A percentile compares a stretch with the other conserved stretches of the same genome.
phyloP scores from a whole-genome alignment of 2,113 vertebrate species.

The Triplophysa siluroides region DNA sequence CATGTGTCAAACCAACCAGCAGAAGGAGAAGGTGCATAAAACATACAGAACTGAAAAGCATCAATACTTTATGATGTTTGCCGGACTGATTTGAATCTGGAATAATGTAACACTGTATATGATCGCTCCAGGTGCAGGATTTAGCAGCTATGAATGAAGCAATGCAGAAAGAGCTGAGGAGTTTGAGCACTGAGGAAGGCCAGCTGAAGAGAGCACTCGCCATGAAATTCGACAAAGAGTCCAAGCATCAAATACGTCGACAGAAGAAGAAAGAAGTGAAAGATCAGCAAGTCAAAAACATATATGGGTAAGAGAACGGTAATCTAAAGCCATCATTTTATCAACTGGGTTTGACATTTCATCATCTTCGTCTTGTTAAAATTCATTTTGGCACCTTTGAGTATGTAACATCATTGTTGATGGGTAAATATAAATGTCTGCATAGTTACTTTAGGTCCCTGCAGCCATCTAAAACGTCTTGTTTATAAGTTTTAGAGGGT shows the following conservation, averaged over 20 bases:
- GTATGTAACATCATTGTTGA: no score
- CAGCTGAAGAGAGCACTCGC: conserved; percentile 67
- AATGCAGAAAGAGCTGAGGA: conserved; percentile 75
- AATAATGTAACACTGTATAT: neutral
- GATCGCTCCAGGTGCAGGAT: conserved; percentile 59
- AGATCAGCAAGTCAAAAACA: conserved; percentile 69
- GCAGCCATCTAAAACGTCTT: no score
- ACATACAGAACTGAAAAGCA: no score
- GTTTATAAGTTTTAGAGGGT: no score
- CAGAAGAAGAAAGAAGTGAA: conserved; percentile 73
- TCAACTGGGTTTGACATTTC: neutral
- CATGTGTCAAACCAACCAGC: conserved; percentile 69
- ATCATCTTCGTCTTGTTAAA: no score
- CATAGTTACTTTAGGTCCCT: no score
- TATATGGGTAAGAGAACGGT: conserved; percentile 63
- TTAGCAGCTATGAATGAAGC: conserved; percentile 63
- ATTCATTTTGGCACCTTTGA: no score
- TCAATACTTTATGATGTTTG: no score
- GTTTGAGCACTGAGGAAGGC: conserved; percentile 63
- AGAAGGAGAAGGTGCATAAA: conserved; percentile 65
- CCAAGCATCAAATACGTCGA: conserved; percentile 71
- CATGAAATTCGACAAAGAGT: conserved; percentile 74
- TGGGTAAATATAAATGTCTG: no score
- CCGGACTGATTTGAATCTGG: no score
- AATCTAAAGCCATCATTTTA: neutral